Conservation (phyloP, 2,888 invertebrate genomes). For the Trichopoda pennipes region DNA sequence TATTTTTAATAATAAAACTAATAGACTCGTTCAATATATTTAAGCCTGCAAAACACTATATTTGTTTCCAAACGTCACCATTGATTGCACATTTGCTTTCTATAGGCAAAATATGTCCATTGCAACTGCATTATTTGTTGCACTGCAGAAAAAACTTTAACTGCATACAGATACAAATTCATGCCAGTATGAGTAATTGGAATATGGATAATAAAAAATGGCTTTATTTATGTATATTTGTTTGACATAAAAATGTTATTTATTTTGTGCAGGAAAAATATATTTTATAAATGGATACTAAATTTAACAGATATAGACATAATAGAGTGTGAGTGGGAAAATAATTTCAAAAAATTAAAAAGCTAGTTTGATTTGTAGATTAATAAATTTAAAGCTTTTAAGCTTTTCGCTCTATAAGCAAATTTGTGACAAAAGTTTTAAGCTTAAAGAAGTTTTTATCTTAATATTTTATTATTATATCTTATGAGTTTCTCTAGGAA, state of each 20-base stretch:
- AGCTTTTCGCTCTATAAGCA: not conserved
- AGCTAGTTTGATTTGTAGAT: too few species aligned
- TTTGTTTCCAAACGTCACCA: slow-evolving; percentile 25
- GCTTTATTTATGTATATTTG: slow-evolving; percentile 43
- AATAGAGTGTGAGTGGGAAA: slow-evolving; percentile 1
- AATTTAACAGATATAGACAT: slow-evolving; percentile 12
- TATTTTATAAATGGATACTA: slow-evolving; percentile 24
- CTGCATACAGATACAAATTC: not conserved
- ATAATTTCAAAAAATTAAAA: not conserved
- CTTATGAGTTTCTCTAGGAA: not conserved
- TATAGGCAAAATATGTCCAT: slow-evolving; percentile 32
- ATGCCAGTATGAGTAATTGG: slow-evolving; percentile 57
- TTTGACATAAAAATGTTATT: slow-evolving; percentile 40
- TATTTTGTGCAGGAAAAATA: slow-evolving; percentile 16
- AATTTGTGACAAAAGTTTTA: too few species aligned
- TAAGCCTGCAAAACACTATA: not conserved
- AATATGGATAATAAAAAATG: slow-evolving; percentile 51
- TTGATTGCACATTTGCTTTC: slow-evolving; percentile 45
- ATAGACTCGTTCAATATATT: too few species aligned
- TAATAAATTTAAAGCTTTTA: too few species aligned
- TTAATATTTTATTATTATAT: too few species aligned
- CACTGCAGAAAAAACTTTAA: not conserved
- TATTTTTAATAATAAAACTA: too few species aligned
- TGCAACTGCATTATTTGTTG: not conserved
- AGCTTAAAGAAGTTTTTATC: too few species aligned